Conservation (phyloP, 2,113 vertebrate genomes). For the Talpa occidentalis region DNA sequence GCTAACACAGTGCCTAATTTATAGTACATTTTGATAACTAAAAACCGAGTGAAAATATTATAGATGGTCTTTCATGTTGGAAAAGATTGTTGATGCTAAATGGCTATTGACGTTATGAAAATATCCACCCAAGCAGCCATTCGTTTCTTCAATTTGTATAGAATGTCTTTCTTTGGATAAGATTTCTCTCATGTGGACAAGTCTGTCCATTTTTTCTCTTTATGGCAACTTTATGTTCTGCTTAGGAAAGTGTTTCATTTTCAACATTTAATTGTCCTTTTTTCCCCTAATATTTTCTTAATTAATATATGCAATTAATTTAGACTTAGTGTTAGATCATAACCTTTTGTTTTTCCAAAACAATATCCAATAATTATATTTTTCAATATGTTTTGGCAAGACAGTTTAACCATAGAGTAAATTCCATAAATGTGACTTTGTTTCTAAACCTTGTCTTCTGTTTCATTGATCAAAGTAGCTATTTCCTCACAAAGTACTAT, state of each 20-base stretch:
- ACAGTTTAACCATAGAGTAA: background rate
- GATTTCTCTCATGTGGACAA: background rate
- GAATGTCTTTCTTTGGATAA: background rate
- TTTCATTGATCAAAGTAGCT: background rate
- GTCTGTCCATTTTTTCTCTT: background rate
- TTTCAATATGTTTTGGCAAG: background rate
- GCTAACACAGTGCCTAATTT: background rate
- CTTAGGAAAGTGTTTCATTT: background rate
- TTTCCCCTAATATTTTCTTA: background rate
- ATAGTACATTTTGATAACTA: background rate
- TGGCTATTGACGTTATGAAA: background rate
- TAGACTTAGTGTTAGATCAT: background rate
- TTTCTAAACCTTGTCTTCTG: background rate
- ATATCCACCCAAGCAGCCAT: background rate
- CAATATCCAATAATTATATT: background rate
- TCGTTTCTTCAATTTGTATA: background rate
- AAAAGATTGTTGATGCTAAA: background rate
- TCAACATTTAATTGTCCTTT: slow-evolving; percentile 13
- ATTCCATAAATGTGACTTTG: background rate
- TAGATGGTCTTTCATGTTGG: background rate
- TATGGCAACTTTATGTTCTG: background rate
- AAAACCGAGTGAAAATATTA: background rate
- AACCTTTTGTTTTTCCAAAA: background rate
- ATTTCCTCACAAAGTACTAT: background rate
- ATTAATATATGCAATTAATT: background rate